Base-by-base conservation (phyloP, 2,888 invertebrate genomes). In the Synergus laeviventris region DNA sequence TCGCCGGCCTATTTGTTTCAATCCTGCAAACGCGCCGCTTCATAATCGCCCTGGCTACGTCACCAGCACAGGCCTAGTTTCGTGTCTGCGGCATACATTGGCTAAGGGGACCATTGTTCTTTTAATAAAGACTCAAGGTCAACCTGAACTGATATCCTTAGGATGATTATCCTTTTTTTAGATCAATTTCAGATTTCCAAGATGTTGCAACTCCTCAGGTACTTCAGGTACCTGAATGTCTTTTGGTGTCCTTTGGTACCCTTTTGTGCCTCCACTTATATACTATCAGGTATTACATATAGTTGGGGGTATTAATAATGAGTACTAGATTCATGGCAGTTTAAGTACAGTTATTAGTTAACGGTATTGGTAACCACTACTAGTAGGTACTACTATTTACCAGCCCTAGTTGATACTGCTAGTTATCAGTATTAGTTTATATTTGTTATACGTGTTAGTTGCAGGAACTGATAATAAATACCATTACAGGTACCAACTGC, bases 1-100 rank as follows among this genome's bases (percentile, higher is more conserved):
- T 89, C 89, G 87, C 88, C 89, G 89, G 89, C 89, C 89, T 89
- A 89, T 89, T 89, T 89, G 89, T 87, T 86, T 86, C 87, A 83
- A 86, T 85, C 84, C 86, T 82, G 83, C 86, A 81, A 85, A 84
- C 83, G 82, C 80, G 81, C 83, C 79, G 81, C 79, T 75, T 79
- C 77, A 77, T 77, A 62, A 77, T 70, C 54, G 45, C 62, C 56
- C 54, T 24, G 49, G 16, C 61, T 14, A 70, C 70, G 70, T 70
- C 70, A 70, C 66, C 66, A 70, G 45, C 16, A 24, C 66, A 70
- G 49, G 70, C 70, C 70, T 70, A 70, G 70, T 49, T 70, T 70
- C 49, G 16, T n/a, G 70, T 49, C 70, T 49, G 49, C 36, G 70
- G 70, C 70, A 70, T 18, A 70, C 45, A 36, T 70, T 70, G 49